Evolutionary conservation across 2,888 invertebrate genomes (phyloP).

Genomic region (Ashinkailepas kermadecensis): DNA sequence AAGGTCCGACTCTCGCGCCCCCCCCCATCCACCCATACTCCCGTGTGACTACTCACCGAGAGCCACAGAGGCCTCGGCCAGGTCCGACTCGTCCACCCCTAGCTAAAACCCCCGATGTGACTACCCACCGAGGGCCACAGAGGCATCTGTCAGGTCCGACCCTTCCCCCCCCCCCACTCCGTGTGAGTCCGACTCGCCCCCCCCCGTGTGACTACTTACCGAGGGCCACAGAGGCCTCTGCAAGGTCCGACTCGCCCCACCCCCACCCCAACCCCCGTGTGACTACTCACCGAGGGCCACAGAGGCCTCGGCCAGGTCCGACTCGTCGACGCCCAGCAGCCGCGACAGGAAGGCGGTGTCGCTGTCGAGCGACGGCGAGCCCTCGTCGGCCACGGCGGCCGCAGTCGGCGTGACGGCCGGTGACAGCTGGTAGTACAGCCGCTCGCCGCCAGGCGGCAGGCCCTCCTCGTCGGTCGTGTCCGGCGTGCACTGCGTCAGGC

Average conservation of each 20-base stretch:
- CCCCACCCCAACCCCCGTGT: too few species aligned
- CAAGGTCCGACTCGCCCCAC: too few species aligned
- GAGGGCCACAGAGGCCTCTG: too few species aligned
- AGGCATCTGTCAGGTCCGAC: too few species aligned
- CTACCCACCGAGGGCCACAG: too few species aligned
- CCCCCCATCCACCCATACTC: too few species aligned
- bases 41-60: background rate
- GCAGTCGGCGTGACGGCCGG: background rate
- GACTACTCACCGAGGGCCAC: constrained; percentile 49
- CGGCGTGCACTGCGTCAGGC: too few species aligned
- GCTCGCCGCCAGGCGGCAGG: constrained; percentile 8
- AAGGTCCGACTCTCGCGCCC: too few species aligned
- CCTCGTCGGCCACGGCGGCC: constrained; percentile 2
- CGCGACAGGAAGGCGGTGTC: constrained; percentile 76
- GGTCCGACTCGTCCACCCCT: constrained; percentile 78
- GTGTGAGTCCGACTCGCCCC: background rate
- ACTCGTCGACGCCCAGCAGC: constrained; percentile 77
- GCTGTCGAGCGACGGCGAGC: constrained; percentile 15
- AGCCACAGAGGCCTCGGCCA: constrained; percentile 86
- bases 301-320: constrained; percentile 85
- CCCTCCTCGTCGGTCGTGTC: too few species aligned
- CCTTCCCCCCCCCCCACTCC: background rate
- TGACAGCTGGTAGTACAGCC: background rate
- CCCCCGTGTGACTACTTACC: too few species aligned
- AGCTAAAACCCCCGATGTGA: constrained; percentile 43